phyloP scores from a whole-genome alignment of 1,140 invertebrate species.

The Leptinotarsa defecta region DNA sequence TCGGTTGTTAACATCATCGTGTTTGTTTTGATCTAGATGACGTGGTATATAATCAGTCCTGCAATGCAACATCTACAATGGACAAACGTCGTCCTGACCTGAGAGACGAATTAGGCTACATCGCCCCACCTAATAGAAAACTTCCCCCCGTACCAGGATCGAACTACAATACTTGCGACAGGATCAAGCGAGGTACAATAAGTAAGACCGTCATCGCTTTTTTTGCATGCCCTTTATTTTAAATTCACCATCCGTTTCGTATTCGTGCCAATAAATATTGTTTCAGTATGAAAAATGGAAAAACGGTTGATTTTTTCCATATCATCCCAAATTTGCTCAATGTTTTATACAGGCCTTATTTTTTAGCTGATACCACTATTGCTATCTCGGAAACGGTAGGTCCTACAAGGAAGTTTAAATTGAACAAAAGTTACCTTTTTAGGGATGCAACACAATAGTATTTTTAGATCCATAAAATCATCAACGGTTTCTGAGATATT shows the following conservation, averaged over 20 bases:
- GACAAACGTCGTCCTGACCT: conserved; percentile 84
- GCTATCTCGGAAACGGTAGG: too few species aligned
- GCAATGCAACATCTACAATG: conserved; percentile 74
- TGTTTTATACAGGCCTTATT: too few species aligned
- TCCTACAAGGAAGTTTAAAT: too few species aligned
- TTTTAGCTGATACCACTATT: too few species aligned
- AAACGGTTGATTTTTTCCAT: background rate
- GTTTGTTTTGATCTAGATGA: conserved; percentile 69
- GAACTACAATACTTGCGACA: conserved; percentile 91
- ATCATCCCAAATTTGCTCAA: background rate
- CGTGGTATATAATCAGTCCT: conserved; percentile 84
- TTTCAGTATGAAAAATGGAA: background rate
- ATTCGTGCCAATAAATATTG: conserved; percentile 5
- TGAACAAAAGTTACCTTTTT: too few species aligned
- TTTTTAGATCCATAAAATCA: too few species aligned
- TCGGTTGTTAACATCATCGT: background rate
- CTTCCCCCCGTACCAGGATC: conserved; percentile 88
- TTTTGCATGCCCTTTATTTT: conserved; percentile 38
- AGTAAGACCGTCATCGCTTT: conserved; percentile 68
- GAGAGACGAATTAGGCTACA: conserved; percentile 87
- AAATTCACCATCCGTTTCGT: conserved; percentile 26
- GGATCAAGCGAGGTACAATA: conserved; percentile 90
- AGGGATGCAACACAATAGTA: too few species aligned
- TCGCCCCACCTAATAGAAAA: conserved; percentile 89
- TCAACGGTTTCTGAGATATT: too few species aligned